phyloP scores from a whole-genome alignment of 1,140 invertebrate genomes.

The Sitobion miscanthi region DNA sequence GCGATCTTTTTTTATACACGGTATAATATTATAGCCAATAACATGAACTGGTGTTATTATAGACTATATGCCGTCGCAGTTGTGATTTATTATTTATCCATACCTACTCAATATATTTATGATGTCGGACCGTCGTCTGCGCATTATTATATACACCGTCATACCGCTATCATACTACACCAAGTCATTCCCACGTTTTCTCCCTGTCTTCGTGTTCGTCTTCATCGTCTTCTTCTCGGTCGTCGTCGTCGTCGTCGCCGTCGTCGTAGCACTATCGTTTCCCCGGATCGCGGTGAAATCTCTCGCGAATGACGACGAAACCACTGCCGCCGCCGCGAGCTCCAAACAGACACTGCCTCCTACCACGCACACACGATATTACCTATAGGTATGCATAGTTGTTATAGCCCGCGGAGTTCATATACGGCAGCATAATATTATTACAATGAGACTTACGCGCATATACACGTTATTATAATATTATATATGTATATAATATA shows the following conservation, averaged over 20 bases:
- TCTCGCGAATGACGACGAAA: neutral
- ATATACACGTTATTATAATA: neutral
- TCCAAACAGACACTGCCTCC: no score
- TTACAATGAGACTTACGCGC: neutral
- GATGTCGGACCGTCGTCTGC: neutral
- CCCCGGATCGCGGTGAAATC: neutral
- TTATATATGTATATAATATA: no score
- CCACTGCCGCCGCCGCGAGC: no score
- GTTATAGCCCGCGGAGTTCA: neutral
- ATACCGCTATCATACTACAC: neutral
- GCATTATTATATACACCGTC: no score
- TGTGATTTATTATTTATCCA: neutral
- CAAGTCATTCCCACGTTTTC: neutral
- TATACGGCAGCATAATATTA: neutral
- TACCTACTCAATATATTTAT: neutral
- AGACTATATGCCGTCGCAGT: neutral
- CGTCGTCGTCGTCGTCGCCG: neutral
- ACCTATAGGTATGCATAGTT: neutral
- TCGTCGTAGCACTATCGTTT: neutral
- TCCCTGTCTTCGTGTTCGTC: neutral
- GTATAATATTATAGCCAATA: neutral
- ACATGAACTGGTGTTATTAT: neutral
- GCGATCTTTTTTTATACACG: neutral
- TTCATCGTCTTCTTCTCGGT: no score
- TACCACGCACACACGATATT: neutral